Conservation (phyloP, 1,140 invertebrate species). For the Fragariocoptes setiger region DNA sequence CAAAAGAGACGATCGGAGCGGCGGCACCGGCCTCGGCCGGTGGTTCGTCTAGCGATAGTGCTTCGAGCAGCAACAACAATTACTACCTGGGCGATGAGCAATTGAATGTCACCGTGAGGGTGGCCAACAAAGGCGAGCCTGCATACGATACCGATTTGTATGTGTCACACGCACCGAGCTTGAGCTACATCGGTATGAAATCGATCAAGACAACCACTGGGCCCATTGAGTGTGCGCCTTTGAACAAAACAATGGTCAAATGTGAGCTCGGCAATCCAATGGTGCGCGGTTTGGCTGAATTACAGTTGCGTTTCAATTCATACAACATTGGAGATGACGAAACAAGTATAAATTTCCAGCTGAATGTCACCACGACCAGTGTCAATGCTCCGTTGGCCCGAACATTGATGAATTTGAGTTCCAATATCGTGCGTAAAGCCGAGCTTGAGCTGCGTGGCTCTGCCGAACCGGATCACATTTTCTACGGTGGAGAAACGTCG, state of each 20-base stretch:
- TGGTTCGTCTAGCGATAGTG: no score
- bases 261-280: slow-evolving; percentile 70
- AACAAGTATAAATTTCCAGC: slow-evolving; percentile 29
- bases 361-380: slow-evolving; percentile 39
- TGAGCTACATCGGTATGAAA: slow-evolving; percentile 36
- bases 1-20: slow-evolving; percentile 6
- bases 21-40: no score
- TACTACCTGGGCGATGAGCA: slow-evolving; percentile 36
- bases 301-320: slow-evolving; percentile 37
- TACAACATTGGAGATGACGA: slow-evolving; percentile 33
- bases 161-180: slow-evolving; percentile 35
- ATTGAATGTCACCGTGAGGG: slow-evolving; percentile 35
- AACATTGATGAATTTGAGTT: slow-evolving; percentile 24
- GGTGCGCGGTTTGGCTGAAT: slow-evolving; percentile 18
- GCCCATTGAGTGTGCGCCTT: slow-evolving; percentile 17
- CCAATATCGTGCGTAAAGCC: slow-evolving; percentile 41
- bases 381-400: slow-evolving; percentile 24
- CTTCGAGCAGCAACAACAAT: no score
- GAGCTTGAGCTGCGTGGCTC: slow-evolving; percentile 47
- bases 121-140: slow-evolving; percentile 46
- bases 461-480: slow-evolving; percentile 36
- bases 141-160: slow-evolving; percentile 63
- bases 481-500: slow-evolving; percentile 51
- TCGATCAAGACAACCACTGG: slow-evolving; percentile 8
- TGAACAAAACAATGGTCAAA: slow-evolving; percentile 33